Percentiles rank a stretch among this genome's conserved stretches.
phyloP scores from a whole-genome alignment of 2,888 invertebrate genomes.

The Cerceris rybyensis region DNA sequence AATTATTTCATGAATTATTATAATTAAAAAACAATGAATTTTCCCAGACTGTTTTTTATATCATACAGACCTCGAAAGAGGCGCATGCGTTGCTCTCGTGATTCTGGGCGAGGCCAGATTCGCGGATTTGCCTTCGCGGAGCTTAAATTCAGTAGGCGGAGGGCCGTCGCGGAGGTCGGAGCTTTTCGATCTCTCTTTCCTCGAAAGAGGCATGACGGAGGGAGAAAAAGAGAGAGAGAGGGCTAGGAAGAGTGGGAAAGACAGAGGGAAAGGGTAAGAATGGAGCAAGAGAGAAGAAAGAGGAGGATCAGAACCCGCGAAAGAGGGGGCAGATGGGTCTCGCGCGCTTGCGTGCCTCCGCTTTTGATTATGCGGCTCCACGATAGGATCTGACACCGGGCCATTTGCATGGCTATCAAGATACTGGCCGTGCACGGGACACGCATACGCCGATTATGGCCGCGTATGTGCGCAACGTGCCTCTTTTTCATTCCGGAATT shows the following conservation, averaged over 20 bases:
- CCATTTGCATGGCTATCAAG: slow-evolving; percentile 66
- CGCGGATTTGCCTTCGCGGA: slow-evolving; percentile 47
- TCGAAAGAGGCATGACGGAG: slow-evolving; percentile 21
- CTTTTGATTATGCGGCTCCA: slow-evolving; percentile 57
- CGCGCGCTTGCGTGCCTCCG: slow-evolving; percentile 58
- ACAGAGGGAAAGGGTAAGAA: neutral
- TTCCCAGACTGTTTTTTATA: too few species aligned
- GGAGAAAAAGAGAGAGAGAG: neutral
- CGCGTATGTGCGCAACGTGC: slow-evolving; percentile 20
- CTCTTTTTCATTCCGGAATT: slow-evolving; percentile 9
- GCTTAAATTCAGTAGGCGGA: slow-evolving; percentile 60
- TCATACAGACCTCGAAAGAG: neutral
- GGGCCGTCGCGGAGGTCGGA: slow-evolving; percentile 43
- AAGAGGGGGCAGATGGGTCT: slow-evolving; percentile 52
- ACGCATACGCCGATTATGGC: slow-evolving; percentile 18
- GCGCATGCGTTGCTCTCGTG: slow-evolving; percentile 49
- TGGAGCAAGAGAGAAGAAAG: neutral
- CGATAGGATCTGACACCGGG: slow-evolving; percentile 65
- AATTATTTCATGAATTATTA: too few species aligned
- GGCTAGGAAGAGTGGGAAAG: neutral
- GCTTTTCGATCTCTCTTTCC: slow-evolving; percentile 43
- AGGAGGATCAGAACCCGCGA: neutral
- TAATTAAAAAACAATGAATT: too few species aligned
- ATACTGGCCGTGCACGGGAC: slow-evolving; percentile 56
- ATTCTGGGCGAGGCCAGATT: slow-evolving; percentile 58